Percentiles rank a stretch among this genome's conserved stretches.
These are phyloP conservation scores for Nicator chloris DNA, from an alignment of 2,113 vertebrate species.

Conservation along the genomic window DNA sequence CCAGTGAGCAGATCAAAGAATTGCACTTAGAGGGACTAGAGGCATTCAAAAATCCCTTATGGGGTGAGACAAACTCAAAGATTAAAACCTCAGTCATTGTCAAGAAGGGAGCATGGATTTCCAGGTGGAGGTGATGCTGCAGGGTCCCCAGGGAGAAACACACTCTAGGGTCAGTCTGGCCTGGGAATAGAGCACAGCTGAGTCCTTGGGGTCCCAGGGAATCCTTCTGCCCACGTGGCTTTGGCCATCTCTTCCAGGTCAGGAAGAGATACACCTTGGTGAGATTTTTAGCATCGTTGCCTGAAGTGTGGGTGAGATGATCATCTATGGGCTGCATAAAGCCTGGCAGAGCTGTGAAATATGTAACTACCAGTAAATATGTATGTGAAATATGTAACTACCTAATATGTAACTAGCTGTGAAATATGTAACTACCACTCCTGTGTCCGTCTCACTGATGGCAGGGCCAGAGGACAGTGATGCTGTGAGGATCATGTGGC, in stretches of 20 bases:
- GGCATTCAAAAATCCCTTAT: neutral
- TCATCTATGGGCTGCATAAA: neutral
- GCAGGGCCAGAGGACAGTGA: neutral
- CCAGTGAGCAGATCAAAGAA: conserved; percentile 8
- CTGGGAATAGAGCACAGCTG: rapidly evolving
- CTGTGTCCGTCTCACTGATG: rapidly evolving
- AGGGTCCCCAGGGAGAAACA: neutral
- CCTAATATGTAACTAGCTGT: neutral
- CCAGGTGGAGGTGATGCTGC: neutral
- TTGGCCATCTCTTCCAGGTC: neutral
- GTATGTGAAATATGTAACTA: neutral
- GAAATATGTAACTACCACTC: neutral
- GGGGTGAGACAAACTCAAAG: rapidly evolving
- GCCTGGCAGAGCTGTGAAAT: neutral
- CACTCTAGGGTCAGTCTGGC: rapidly evolving
- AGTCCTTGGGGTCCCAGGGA: neutral
- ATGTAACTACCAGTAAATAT: neutral
- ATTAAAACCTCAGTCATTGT: neutral
- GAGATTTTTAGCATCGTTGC: neutral
- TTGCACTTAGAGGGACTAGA: neutral
- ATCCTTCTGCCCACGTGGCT: rapidly evolving
- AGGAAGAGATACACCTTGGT: neutral
- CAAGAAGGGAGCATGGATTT: neutral
- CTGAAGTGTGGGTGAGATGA: too few species aligned
- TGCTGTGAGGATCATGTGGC: rapidly evolving